Conservation (phyloP, 1,140 invertebrate genomes). For the Trissolcus basalis region DNA sequence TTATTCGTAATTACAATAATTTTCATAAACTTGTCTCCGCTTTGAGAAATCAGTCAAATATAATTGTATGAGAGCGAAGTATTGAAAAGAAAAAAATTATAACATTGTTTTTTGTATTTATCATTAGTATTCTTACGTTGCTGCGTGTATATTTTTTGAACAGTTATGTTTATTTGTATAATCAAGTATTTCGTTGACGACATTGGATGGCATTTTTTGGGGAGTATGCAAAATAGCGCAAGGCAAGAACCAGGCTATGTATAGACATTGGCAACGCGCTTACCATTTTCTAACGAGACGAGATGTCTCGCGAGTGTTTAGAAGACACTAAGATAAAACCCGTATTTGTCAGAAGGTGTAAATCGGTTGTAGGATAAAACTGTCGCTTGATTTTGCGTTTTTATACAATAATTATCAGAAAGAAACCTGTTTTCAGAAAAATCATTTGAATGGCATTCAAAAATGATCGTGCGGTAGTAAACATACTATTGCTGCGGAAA, state of each 20-base stretch:
- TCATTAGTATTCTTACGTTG: conserved; percentile 10
- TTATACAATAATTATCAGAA: no score
- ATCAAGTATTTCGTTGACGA: conserved; percentile 55
- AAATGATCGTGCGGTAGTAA: not conserved
- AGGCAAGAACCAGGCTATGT: conserved; percentile 65
- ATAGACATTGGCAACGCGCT: conserved; percentile 26
- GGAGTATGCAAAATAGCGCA: conserved; percentile 69
- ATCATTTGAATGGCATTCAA: conserved; percentile 8
- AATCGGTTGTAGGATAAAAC: no score
- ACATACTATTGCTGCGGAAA: conserved; percentile 5
- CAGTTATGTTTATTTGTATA: conserved; percentile 24
- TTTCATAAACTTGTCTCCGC: no score
- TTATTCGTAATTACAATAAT: no score
- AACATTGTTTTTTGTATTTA: conserved; percentile 2
- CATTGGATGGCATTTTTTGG: conserved; percentile 44
- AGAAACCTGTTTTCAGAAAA: not conserved
- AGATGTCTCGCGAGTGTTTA: no score
- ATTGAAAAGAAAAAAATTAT: not conserved
- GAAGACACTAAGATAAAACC: no score
- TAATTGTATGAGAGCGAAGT: no score
- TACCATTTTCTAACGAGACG: no score
- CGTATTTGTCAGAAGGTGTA: no score
- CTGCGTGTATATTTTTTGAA: conserved; percentile 31
- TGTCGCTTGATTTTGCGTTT: no score
- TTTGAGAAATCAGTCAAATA: no score